Evolutionary conservation across 2,888 invertebrate species (phyloP).

Genomic region (Phlogophora meticulosa): DNA sequence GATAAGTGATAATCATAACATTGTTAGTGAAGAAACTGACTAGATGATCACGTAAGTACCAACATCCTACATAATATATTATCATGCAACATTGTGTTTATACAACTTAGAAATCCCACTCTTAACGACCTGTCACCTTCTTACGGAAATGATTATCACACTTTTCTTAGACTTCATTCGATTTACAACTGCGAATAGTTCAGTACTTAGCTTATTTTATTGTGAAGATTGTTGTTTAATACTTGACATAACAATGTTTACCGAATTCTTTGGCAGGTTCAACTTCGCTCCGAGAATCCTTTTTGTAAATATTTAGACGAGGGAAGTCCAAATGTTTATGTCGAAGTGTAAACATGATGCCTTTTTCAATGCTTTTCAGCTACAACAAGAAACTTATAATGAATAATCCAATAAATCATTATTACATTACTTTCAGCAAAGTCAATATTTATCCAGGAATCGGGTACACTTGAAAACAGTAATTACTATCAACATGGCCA

Average conservation of each 20-base stretch:
- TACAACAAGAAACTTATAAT: not conserved
- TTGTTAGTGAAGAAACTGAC: constrained; percentile 2
- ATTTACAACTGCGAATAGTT: constrained; percentile 21
- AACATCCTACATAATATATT: constrained; percentile 8
- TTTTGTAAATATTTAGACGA: constrained; percentile 42
- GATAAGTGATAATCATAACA: not conserved
- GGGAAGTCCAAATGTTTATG: constrained; percentile 17
- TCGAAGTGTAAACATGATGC: too few relatives aligned
- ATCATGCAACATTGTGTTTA: constrained; percentile 27
- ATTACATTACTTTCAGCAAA: constrained; percentile 21
- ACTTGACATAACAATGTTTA: constrained; percentile 27
- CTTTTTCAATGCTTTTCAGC: not conserved
- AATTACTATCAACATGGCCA: constrained; percentile 57
- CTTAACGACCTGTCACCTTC: constrained; percentile 17
- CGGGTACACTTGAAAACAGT: constrained; percentile 50
- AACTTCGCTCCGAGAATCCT: constrained; percentile 7
- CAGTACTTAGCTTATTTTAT: constrained; percentile 6
- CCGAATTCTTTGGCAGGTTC: constrained; percentile 25
- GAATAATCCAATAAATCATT: constrained; percentile 18
- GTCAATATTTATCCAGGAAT: constrained; percentile 44
- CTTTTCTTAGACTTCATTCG: constrained; percentile 1
- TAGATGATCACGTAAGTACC: not conserved
- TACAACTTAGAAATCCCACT: constrained; percentile 15
- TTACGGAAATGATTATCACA: constrained; percentile 7
- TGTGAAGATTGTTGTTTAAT: constrained; percentile 11